Evolutionary conservation across 2,888 invertebrate genomes (phyloP).

Genomic region (Drosophila buzzatii): DNA sequence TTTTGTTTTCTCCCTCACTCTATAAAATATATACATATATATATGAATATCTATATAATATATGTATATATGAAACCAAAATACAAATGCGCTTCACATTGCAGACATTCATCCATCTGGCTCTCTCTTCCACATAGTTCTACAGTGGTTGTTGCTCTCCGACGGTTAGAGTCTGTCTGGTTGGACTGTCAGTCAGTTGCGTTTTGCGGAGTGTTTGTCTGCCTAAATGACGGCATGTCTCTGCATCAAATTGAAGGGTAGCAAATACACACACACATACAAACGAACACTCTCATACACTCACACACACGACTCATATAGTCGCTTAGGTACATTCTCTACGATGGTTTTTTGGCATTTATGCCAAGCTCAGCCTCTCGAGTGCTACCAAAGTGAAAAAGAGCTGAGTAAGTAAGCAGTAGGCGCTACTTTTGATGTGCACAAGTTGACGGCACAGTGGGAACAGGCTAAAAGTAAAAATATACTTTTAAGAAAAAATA

Average conservation of each 20-base stretch:
- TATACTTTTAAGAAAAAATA: background rate
- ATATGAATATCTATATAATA: conserved; percentile 1
- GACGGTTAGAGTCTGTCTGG: conserved; percentile 9
- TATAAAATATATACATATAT: background rate
- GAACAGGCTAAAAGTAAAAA: background rate
- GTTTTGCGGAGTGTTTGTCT: conserved; percentile 57
- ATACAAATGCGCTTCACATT: conserved; percentile 68
- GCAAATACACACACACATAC: conserved; percentile 46
- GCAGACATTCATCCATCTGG: conserved; percentile 30
- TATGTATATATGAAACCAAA: conserved; percentile 31
- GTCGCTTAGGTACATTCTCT: conserved; percentile 40
- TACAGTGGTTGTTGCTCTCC: conserved; percentile 23
- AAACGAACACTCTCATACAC: conserved; percentile 1
- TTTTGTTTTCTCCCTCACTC: conserved; percentile 47
- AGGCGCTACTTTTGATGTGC: conserved; percentile 42
- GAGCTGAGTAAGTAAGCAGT: conserved; percentile 50
- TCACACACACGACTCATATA: conserved; percentile 5
- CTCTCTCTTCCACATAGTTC: conserved; percentile 16
- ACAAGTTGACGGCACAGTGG: conserved; percentile 25
- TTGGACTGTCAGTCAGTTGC: conserved; percentile 52
- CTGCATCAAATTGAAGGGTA: conserved; percentile 73
- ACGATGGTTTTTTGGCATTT: conserved; percentile 66
- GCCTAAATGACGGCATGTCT: conserved; percentile 69
- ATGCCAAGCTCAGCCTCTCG: conserved; percentile 58
- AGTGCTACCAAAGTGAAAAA: conserved; percentile 61